Percentiles rank a stretch among this genome's conserved stretches.
These are phyloP conservation scores for Oasisia sp. DNA, from an alignment of 2,888 invertebrate species.

Conservation along the genomic window DNA sequence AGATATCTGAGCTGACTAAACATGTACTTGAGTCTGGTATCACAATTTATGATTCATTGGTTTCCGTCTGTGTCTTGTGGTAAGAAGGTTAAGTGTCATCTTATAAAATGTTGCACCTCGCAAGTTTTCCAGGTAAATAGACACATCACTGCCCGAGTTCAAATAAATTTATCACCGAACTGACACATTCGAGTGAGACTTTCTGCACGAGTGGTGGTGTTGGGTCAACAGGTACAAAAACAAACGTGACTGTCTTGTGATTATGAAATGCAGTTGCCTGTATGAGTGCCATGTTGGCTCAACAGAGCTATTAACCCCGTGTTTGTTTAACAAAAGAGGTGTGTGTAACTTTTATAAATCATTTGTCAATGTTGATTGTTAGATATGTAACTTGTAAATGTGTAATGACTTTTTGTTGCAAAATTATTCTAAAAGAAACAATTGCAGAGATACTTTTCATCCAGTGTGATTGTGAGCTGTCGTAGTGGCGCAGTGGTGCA, in stretches of 20 bases:
- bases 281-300: too few relatives aligned
- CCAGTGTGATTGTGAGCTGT: too few relatives aligned
- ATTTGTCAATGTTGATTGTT: too few relatives aligned
- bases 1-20: background rate
- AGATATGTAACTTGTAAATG: too few relatives aligned
- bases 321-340: too few relatives aligned
- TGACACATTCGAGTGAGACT: background rate
- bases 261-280: too few relatives aligned
- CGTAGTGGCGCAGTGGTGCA: too few relatives aligned
- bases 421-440: too few relatives aligned
- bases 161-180: background rate
- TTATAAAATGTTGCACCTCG: background rate
- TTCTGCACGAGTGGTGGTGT: background rate
- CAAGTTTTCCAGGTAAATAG: conserved; percentile 11
- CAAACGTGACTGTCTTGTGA: background rate
- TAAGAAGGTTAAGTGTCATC: conserved; percentile 17
- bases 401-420: too few relatives aligned
- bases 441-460: too few relatives aligned
- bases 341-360: too few relatives aligned
- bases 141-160: background rate
- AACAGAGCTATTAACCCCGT: too few relatives aligned
- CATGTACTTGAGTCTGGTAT: background rate
- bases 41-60: background rate
- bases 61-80: background rate
- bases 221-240: background rate